Evolutionary conservation across 1,140 invertebrate species (phyloP), one percentile per base, ranked within the genome.

Genomic region (Solen grandis): DNA sequence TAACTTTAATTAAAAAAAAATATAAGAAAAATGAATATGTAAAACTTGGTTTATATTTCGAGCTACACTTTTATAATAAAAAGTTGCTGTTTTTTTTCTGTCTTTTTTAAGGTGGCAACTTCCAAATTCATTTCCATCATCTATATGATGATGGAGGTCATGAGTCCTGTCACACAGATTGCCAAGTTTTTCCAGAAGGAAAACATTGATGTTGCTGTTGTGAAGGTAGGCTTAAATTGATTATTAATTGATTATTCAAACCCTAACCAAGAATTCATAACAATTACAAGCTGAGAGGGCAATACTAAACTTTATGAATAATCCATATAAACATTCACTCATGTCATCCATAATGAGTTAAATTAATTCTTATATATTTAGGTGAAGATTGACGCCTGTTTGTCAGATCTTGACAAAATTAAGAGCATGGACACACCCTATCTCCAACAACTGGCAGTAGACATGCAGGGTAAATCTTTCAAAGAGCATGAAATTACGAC

Each of bases 141-240:
- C 19, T 83, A 78, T 35, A 62, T 83, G 63, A 78, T 83, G 74
- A 78, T 83, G 81, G 81, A 83, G 65, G 74, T 54, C 10, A 72
- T 78, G 65, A 60, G 52, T 2, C 55, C 70, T 31, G 68, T 78
- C 1, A 72, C 74, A 8, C 25, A 29, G 1, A 33, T 83, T 0
- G 62, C 33, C n/a, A 57, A 68, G 57, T 57, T 78, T 16, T 78
- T 83, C 27, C 74, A 83, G 36, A 83, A 19, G 36, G 73, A 83
- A 55, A 52, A 78, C 38, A 33, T 78, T 4, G 66, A 83, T 72
- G 59, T 83, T 16, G 74, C 74, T 14, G 3, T 63, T 3, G 65
- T 59, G 14, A 78, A 72, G 65, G 74, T 82, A 46, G 19, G 41
- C 41, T 46, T 46, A 46, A 46, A 10, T 46, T 46, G 8, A 10